Base-by-base conservation (phyloP, 2,888 invertebrate species). In the Amiota mariae region DNA sequence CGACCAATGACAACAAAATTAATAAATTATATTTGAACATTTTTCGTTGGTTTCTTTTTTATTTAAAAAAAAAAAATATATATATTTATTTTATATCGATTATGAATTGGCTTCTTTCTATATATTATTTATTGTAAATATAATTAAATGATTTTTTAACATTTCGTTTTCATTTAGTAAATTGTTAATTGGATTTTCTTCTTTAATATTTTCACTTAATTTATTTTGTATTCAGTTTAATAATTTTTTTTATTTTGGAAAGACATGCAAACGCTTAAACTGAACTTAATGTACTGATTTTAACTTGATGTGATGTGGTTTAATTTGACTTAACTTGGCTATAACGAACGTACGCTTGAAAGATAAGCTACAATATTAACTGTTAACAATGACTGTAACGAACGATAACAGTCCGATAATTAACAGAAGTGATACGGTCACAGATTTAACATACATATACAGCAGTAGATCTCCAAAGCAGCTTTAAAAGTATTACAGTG, bases 1-100 rank as follows among this genome's bases (percentile, higher is more conserved):
- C 61, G 12, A 61, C 24, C 67, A 67, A 67, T 20, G 51, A 67
- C 67, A 67, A 67, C 11, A 20, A 15, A 49, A 51, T 18, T 51
- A 51, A 8, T 12, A n/a, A 4, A 67, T 46, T 20, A 20, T 49
- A 51, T 67, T 67, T 67, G 13, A 8, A 67, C 67, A 67, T 67
- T 67, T 49, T 51, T 67, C 51, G 48, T 67, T 67, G 67, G 10
- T 20, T 49, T 67, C 3, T 49, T 51, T 10, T 10, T 18, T 11
- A 49, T 20, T 63, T 6, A 11, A 59, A 59, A 59, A 59, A 59
- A 9, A 59, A 18, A 24, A 24, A 24, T 24, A 24, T 24, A 2
- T 24, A 24, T 24, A 2, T 24, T 24, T 24, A 3, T 24, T 24
- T 24, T 24, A 24, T 24, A 24, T 24, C 3, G 24, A 24, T 24